A percentile compares a stretch with the other conserved stretches of the same genome.
Evolutionary conservation across 2,888 invertebrate genomes (phyloP).

Genomic region (Synanthedon vespiformis): DNA sequence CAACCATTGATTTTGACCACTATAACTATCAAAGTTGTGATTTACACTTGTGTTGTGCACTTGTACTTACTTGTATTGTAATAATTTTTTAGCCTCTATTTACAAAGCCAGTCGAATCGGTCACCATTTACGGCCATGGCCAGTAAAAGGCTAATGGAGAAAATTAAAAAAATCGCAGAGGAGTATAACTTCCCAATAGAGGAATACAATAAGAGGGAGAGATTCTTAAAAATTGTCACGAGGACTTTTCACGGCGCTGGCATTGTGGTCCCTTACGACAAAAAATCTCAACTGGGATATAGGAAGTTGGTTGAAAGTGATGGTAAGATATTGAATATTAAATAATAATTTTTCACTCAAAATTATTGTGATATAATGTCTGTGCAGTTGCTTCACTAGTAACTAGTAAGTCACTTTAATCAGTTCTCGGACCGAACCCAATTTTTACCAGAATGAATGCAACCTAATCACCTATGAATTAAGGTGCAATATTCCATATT

Average conservation of each 20-base stretch:
- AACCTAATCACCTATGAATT: too few species aligned
- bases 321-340: slow-evolving; percentile 38
- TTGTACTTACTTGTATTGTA: too few species aligned
- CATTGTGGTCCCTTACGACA: slow-evolving; percentile 86
- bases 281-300: slow-evolving; percentile 87
- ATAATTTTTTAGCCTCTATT: slow-evolving; percentile 41
- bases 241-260: slow-evolving; percentile 86
- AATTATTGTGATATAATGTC: too few species aligned
- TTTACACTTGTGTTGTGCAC: too few species aligned
- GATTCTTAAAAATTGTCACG: slow-evolving; percentile 73
- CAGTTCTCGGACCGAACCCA: too few species aligned
- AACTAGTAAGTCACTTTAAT: too few species aligned
- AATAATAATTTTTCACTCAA: too few species aligned
- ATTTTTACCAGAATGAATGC: too few species aligned
- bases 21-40: too few species aligned
- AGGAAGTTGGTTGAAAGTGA: slow-evolving; percentile 78
- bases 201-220: slow-evolving; percentile 68
- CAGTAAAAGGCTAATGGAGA: slow-evolving; percentile 71
- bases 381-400: too few species aligned
- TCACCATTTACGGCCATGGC: slow-evolving; percentile 75
- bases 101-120: slow-evolving; percentile 66
- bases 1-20: too few species aligned
- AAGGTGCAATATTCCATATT: too few species aligned
- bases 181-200: slow-evolving; percentile 71
- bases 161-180: slow-evolving; percentile 74